Evolutionary conservation across 2,888 invertebrate genomes (phyloP).

Genomic region (Xanthorhoe designata): DNA sequence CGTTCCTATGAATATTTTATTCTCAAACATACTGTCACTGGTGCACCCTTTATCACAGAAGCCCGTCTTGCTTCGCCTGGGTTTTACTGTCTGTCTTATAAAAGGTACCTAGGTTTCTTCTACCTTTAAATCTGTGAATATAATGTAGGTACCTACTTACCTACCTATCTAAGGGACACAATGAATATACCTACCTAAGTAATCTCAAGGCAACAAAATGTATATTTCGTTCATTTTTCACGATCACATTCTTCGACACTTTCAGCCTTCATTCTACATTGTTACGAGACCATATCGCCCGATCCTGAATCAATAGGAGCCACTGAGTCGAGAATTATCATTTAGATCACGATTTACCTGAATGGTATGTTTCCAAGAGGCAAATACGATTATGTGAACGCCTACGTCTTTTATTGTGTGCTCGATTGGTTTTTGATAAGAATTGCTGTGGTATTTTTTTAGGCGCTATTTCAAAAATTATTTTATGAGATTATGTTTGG

Average conservation of each 20-base stretch:
- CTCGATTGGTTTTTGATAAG: not conserved
- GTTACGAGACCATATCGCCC: not conserved
- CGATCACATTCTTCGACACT: not conserved
- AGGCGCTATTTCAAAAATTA: slow-evolving; percentile 7
- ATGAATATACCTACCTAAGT: too few relatives aligned
- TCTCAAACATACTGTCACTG: not conserved
- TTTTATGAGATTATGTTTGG: not conserved
- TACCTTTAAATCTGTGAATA: too few relatives aligned
- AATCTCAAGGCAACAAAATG: too few relatives aligned
- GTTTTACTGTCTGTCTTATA: too few relatives aligned
- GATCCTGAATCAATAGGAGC: slow-evolving; percentile 27
- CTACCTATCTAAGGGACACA: too few relatives aligned
- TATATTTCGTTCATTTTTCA: too few relatives aligned
- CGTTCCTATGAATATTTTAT: not conserved
- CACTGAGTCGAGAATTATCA: slow-evolving; percentile 19
- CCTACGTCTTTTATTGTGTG: slow-evolving; percentile 21
- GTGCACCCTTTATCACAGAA: not conserved
- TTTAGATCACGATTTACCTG: slow-evolving; percentile 17
- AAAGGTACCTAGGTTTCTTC: too few relatives aligned
- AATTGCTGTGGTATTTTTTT: slow-evolving; percentile 5
- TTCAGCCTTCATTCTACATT: not conserved
- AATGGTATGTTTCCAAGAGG: not conserved
- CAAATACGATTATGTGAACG: slow-evolving; percentile 6
- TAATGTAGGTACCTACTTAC: too few relatives aligned
- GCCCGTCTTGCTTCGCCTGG: not conserved